These are phyloP conservation scores for Syrista parreyssii DNA, from an alignment of 2,888 invertebrate genomes.

Conservation along the genomic window DNA sequence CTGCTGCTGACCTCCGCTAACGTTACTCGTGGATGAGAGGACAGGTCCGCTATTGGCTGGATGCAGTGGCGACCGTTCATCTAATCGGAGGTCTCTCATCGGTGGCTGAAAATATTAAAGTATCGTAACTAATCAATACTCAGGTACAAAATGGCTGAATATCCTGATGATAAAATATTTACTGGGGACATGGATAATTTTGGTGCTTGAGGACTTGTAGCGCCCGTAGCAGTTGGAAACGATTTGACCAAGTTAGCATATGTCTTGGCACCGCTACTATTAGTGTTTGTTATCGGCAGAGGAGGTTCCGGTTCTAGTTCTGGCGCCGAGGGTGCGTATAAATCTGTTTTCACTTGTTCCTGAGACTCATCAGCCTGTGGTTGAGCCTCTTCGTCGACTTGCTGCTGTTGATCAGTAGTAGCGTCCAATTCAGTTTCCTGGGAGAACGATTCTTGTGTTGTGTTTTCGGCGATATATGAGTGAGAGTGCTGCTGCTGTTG, in stretches of 20 bases:
- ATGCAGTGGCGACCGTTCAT: constrained; percentile 59
- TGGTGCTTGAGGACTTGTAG: constrained; percentile 57
- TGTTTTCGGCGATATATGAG: constrained; percentile 49
- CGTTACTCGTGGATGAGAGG: constrained; percentile 41
- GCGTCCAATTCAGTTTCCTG: constrained; percentile 57
- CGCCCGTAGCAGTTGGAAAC: constrained; percentile 49
- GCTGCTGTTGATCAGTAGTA: constrained; percentile 40
- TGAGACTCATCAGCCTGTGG: constrained; percentile 53
- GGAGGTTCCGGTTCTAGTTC: constrained; percentile 64
- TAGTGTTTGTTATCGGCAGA: constrained; percentile 64
- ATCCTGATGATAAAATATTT: constrained; percentile 26
- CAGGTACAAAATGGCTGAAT: background rate
- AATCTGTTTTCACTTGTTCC: constrained; percentile 57
- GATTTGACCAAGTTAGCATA: constrained; percentile 88
- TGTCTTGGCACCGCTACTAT: constrained; percentile 77
- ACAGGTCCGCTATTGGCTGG: constrained; percentile 46
- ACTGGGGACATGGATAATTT: constrained; percentile 67
- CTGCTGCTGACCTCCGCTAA: constrained; percentile 49
- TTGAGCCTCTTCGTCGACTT: constrained; percentile 54
- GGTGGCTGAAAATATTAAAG: constrained; percentile 56
- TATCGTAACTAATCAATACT: constrained; percentile 3
- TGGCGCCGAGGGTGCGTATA: constrained; percentile 54
- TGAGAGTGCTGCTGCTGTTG: constrained; percentile 47
- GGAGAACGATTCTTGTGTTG: constrained; percentile 54
- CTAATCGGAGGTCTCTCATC: constrained; percentile 56